Evolutionary conservation across 37 sponge, comb jelly and placozoan species (phyloP), one percentile per base, ranked within the genome.

Genomic region (Dysidea cf. avara): DNA sequence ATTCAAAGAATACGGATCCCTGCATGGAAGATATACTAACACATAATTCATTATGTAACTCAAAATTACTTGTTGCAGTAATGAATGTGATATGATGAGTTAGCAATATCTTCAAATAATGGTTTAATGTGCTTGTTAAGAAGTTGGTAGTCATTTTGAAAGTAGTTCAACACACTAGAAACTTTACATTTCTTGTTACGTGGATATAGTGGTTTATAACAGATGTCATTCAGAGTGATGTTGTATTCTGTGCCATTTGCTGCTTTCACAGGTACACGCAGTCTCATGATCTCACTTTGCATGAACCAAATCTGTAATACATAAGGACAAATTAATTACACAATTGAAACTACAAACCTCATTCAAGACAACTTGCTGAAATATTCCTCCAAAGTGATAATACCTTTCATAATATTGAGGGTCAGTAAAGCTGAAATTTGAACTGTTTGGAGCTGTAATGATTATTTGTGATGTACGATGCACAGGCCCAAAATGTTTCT

Each of bases 151-250:
- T 46, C 39, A 74, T 97, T 97, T 72, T 97, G 99, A 80, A 97
- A 97, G 77, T 91, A 97, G 71, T 97, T 92, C 37, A 94, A 36
- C 13, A 94, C 90, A 76, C 92, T 94, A 61, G 75, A 58, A 30
- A 97, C 86, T 56, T 87, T 86, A 56, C 99, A 97, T 77, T 89
- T 72, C n/a, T n/a, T n/a, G n/a, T n/a, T n/a, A n/a, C n/a, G n/a
- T 21, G 90, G 87, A 31, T 66, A 63, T 14, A 93, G 77, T 0
- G 95, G 95, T 32, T 82, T 81, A 75, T 86, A 94, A 72, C 99
- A 97, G 39, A 97, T 88, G 49, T 97, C 95, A 40, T 79, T 33
- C n/a, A 94, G 80, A 5, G 92, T 87, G 54, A 97, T 75, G 60
- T 64, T 82, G 0, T 7, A 0, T 0, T 61, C 24, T 1, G 52